Evolutionary conservation across 2,113 vertebrate genomes (phyloP), one percentile per base, ranked within the genome.

Genomic region (Rhineura floridana): DNA sequence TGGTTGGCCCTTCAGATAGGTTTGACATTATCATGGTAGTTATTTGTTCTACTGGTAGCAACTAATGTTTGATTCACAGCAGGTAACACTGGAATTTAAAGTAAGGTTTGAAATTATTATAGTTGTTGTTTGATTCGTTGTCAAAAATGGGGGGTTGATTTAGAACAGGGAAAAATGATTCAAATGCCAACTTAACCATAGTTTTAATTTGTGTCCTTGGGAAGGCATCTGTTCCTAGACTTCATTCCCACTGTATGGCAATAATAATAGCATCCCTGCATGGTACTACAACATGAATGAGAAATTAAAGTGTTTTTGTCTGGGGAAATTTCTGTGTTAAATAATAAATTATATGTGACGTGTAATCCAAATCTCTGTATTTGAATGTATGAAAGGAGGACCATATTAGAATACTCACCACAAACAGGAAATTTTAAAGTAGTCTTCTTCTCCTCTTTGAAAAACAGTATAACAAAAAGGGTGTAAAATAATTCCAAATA

Each of bases 401-500:
- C 30, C 28, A 21, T 46, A 59, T 39, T 21, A 36, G 19, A 21
- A 55, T 39, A 36, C 33, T 23, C 9, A 5, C 21, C 12, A 28
- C 25, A 81, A 65, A 81, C 39, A 63, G 4, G 6, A 63, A 30
- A 63, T 44, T 28, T 36, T 2, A 72, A 19, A 72, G 44, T 81
- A 63, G 55, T 15, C 39, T 39, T n/a, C 6, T 30, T 13, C 10
- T 7, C 62, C 25, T 21, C 30, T 13, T 28, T 36, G 9, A 6
- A 77, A 72, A 39, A 39, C 63, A 87, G 17, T 23, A 39, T 15
- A 65, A 62, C 72, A 95, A 94, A 93, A 93, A 89, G 90, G 15
- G 15, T 48, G 76, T 75, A 55, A 55, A 94, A 92, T 92, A 94
- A 85, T 87, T 94, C 91, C 90, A 10, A 36, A 13, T 63, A 25